Conservation (phyloP, 2,113 vertebrate genomes). For the Serilophus lunatus region DNA sequence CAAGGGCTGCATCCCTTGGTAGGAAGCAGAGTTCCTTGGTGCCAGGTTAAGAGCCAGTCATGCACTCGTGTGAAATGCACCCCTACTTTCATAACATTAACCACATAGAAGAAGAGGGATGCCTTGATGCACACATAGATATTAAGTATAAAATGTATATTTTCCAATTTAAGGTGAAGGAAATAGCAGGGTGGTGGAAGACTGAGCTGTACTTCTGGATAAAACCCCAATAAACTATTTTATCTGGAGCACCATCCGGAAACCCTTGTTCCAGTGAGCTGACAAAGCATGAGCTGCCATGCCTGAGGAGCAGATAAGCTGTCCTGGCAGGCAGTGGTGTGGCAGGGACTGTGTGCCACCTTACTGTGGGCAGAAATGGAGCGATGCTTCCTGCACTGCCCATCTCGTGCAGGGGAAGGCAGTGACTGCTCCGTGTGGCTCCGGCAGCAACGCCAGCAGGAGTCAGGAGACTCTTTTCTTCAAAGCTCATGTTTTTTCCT, state of each 20-base stretch:
- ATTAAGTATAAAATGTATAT: neutral
- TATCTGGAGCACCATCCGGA: neutral
- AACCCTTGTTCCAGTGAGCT: neutral
- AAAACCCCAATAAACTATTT: neutral
- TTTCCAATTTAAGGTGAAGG: neutral
- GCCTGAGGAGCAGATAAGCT: neutral
- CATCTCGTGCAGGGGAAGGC: fast-evolving
- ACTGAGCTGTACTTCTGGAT: neutral
- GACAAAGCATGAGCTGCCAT: fast-evolving
- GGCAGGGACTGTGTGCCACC: neutral
- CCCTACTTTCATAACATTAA: neutral
- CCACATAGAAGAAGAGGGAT: neutral
- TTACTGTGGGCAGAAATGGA: neutral
- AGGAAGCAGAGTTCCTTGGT: too few species aligned
- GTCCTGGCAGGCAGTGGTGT: fast-evolving
- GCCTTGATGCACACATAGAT: too few species aligned
- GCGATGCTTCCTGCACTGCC: neutral
- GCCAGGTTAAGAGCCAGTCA: neutral
- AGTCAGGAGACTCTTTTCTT: neutral
- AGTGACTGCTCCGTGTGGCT: fast-evolving
- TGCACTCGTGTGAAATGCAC: neutral
- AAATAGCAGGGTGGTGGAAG: neutral
- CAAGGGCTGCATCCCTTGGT: neutral
- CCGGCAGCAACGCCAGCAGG: fast-evolving
- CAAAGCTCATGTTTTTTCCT: neutral